Percentiles rank a stretch among this genome's conserved stretches.
These are phyloP conservation scores for Dermatophagoides farinae DNA, from an alignment of 1,140 invertebrate species.

Conservation along the genomic window DNA sequence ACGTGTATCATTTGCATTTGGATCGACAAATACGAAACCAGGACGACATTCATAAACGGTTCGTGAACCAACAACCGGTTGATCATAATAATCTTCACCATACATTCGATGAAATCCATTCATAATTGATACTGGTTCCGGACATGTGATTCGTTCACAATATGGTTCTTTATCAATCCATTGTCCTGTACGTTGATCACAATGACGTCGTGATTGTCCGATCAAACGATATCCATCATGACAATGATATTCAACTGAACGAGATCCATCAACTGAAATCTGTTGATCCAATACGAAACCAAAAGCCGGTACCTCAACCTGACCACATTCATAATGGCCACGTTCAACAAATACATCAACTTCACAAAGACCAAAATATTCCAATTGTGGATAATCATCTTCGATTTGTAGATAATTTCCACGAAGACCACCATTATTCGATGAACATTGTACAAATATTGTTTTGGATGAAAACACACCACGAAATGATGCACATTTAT, in stretches of 20 bases:
- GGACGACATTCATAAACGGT: conserved; percentile 1
- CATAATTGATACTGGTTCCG: neutral
- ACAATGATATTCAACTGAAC: conserved; percentile 15
- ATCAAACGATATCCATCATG: conserved; percentile 15
- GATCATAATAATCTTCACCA: neutral
- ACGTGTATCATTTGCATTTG: neutral
- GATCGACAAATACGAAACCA: neutral
- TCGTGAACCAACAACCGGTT: neutral
- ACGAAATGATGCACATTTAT: conserved; percentile 18
- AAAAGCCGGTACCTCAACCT: conserved; percentile 15
- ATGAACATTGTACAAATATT: conserved; percentile 18
- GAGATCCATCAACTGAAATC: neutral
- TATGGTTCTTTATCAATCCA: conserved; percentile 15
- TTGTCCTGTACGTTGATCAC: conserved; percentile 13
- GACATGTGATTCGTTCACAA: conserved; percentile 15
- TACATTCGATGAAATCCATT: conserved; percentile 7
- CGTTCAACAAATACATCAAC: conserved; percentile 23
- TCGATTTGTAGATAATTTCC: conserved; percentile 25
- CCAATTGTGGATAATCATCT: conserved; percentile 23
- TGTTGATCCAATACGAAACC: conserved; percentile 7
- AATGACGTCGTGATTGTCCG: conserved; percentile 9
- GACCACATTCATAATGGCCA: conserved; percentile 18
- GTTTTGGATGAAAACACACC: conserved; percentile 16
- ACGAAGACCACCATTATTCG: conserved; percentile 21
- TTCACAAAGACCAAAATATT: conserved; percentile 27